Base-by-base conservation (phyloP, 2,113 vertebrate genomes). In the Cochlearius cochlearius region DNA sequence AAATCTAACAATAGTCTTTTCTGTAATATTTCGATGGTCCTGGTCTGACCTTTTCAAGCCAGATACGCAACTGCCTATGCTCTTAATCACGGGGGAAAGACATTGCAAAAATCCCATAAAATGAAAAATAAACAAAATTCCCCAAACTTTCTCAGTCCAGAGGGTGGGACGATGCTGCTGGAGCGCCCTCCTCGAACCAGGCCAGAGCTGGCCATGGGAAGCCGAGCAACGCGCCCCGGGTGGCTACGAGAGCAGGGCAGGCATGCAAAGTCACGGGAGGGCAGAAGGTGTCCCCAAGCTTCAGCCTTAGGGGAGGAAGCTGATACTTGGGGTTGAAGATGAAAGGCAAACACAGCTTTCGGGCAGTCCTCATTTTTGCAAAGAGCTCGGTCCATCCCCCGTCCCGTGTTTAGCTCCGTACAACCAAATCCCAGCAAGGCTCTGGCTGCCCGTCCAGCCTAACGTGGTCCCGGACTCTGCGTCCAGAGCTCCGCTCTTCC, bases 381-480 rank as follows among this genome's bases (percentile, higher is more conserved):
- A 30, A 29, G 43, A 8, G 59, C 49, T 14, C 62, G 22, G 19
- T 23, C 66, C 23, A 4, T 5, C 29, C 20, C 47, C 71, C 23
- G 5, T 20, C 9, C 32, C 2, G 29, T 4, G 7, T 4, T 53
- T 39, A 3, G 36, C 16, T 14, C 56, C 11, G 6, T 3, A 1
- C 25, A 19, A 26, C 21, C 52, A 30, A 21, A 30, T 0, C 32
- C 32, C 63, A 12, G 7, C 47, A 7, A 0, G 50, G 36, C 59
- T 8, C 39, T 18, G 38, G 47, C 55, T 49, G 10, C 39, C 39
- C 7, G 1, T 6, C 50, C 63, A 47, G 50, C 34, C 78, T 10
- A 5, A 4, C 50, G 45, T 7, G 3, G 26, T 14, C 63, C 34
- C 63, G 4, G 16, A n/a, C n/a, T n/a, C n/a, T n/a, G n/a, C n/a